These are phyloP conservation scores for Acrobasis repandana DNA, from an alignment of 2,888 invertebrate genomes.

Conservation along the genomic window DNA sequence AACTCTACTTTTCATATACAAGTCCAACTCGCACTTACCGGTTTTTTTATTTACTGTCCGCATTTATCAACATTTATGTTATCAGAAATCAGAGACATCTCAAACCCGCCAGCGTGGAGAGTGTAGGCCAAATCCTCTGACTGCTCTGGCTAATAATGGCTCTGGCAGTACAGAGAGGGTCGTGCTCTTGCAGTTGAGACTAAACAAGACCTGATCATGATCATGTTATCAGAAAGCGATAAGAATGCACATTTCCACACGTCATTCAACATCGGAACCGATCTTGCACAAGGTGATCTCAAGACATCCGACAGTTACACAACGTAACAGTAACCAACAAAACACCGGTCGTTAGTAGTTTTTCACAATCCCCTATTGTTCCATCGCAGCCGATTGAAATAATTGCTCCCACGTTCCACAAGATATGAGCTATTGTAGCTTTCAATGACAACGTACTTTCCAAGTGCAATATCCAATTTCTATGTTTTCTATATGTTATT, in stretches of 20 bases:
- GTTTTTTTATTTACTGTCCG: no score
- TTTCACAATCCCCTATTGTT: conserved; percentile 68
- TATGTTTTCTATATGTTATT: conserved; percentile 14
- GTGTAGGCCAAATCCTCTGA: no score
- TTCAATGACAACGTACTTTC: conserved; percentile 32
- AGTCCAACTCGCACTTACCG: no score
- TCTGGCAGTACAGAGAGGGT: no score
- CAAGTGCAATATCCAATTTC: conserved; percentile 26
- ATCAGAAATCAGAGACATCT: no score
- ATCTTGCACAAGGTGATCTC: conserved; percentile 32
- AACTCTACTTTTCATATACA: no score
- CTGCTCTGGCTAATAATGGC: no score
- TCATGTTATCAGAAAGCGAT: no score
- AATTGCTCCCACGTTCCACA: conserved; percentile 69
- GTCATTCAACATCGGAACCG: conserved; percentile 19
- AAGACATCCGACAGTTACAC: conserved; percentile 45
- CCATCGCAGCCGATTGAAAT: conserved; percentile 53
- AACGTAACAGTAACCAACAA: conserved; percentile 60
- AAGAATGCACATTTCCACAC: background rate
- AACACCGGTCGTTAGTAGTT: conserved; percentile 54
- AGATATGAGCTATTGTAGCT: conserved; percentile 47
- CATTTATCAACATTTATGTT: no score
- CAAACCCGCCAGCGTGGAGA: no score
- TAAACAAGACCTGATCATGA: no score
- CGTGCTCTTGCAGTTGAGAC: no score